A percentile compares a stretch with the other conserved stretches of the same genome.
Conservation (phyloP, 2,888 invertebrate genomes). For the Drosophila lutescens region DNA sequence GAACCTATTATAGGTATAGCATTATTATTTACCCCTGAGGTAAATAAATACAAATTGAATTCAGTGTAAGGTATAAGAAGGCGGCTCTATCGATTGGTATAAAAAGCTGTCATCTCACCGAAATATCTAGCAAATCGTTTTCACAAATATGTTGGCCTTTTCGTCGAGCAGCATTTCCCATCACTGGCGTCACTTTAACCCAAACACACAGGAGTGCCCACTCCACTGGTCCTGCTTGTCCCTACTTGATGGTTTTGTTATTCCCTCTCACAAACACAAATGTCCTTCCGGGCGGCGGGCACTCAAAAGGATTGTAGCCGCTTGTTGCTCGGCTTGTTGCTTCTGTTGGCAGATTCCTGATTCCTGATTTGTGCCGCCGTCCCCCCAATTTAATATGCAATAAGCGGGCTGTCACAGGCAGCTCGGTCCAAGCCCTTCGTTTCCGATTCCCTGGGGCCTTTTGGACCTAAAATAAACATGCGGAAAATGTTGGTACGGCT, state of each 20-base stretch:
- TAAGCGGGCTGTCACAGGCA: conserved; percentile 73
- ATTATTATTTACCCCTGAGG: background rate
- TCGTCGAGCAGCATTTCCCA: conserved; percentile 11
- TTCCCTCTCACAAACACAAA: conserved; percentile 27
- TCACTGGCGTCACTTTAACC: conserved; percentile 28
- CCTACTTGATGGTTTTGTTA: conserved; percentile 29
- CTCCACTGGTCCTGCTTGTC: conserved; percentile 8
- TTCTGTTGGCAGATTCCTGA: conserved; percentile 36
- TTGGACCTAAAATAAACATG: conserved; percentile 33
- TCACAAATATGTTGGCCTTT: conserved; percentile 2
- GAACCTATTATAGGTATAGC: no score
- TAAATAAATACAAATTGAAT: no score
- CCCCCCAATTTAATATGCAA: conserved; percentile 71
- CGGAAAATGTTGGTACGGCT: conserved; percentile 12
- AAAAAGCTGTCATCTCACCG: background rate
- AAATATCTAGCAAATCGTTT: conserved; percentile 2
- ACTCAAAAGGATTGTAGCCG: conserved; percentile 46
- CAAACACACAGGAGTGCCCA: conserved; percentile 5
- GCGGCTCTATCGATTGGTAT: background rate
- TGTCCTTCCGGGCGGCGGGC: conserved; percentile 65
- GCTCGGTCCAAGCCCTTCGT: conserved; percentile 27
- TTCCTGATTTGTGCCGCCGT: conserved; percentile 29
- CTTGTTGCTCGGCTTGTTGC: conserved; percentile 45
- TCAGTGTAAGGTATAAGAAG: no score
- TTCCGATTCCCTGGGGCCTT: conserved; percentile 7